These are phyloP conservation scores for Euleptes europaea DNA, from an alignment of 2,113 vertebrate species.

Conservation along the genomic window DNA sequence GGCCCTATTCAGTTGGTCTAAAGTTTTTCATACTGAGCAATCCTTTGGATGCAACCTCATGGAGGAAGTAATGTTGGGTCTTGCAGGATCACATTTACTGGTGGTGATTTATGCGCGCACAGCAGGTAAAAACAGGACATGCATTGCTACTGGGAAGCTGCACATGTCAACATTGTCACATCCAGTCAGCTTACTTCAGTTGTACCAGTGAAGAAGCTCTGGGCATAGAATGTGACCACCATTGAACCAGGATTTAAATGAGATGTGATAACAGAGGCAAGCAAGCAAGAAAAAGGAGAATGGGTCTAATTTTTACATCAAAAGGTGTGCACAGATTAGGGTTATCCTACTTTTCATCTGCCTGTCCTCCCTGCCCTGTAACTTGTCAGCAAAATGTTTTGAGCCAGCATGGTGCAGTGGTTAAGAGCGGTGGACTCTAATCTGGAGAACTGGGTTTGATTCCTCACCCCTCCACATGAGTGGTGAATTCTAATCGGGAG, in stretches of 20 bases:
- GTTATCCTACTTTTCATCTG: neutral
- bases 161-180: neutral
- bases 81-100: neutral
- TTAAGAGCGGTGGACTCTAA: no score
- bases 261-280: no score
- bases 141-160: neutral
- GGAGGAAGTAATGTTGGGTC: neutral
- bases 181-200: no score
- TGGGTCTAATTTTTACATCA: neutral
- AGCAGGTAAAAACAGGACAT: neutral
- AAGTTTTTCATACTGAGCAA: neutral
- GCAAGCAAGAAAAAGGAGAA: no score
- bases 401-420: no score
- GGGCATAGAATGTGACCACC: no score
- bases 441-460: no score
- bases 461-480: no score
- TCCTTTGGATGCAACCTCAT: neutral
- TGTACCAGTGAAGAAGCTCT: no score
- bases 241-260: neutral
- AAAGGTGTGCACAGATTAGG: neutral
- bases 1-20: no score
- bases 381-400: neutral
- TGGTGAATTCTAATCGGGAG: no score
- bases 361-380: neutral
- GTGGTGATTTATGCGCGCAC: neutral